Percentiles rank a stretch among this genome's conserved stretches.
Conservation (phyloP, 2,888 invertebrate genomes). For the Nymphalis urticae region DNA sequence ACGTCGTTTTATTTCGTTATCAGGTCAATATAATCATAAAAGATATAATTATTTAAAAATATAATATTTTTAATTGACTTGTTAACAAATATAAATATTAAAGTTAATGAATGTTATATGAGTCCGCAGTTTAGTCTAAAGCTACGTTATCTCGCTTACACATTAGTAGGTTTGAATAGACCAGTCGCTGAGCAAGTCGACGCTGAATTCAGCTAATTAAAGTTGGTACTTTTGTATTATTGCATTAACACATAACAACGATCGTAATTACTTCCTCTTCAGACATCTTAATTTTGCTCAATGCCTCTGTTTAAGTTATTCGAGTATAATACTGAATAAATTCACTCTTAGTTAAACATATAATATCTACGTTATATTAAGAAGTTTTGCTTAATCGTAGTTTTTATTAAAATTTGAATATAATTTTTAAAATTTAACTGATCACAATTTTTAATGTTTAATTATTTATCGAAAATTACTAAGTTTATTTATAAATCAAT, state of each 20-base stretch:
- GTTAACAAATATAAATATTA: conserved; percentile 24
- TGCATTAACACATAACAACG: conserved; percentile 45
- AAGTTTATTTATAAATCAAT: no score
- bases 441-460: no score
- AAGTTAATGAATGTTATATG: conserved; percentile 41
- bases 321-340: not conserved
- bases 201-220: conserved; percentile 61
- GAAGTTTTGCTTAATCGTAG: no score
- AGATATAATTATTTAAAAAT: no score
- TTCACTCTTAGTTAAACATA: conserved; percentile 11
- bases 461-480: no score
- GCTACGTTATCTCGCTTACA: conserved; percentile 55
- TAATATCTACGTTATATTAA: no score
- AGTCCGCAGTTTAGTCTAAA: conserved; percentile 39
- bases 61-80: not conserved
- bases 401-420: no score
- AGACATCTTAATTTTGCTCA: conserved; percentile 27
- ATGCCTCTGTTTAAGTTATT: conserved; percentile 16
- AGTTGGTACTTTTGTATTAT: conserved; percentile 55
- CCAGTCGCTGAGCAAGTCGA: conserved; percentile 49
- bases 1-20: no score
- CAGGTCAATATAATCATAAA: no score
- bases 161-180: conserved; percentile 60
- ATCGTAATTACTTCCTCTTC: conserved; percentile 42
- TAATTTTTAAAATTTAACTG: no score